Conservation (phyloP, 2,797 vertebrate genomes). For the Premnoplex brunnescens region DNA sequence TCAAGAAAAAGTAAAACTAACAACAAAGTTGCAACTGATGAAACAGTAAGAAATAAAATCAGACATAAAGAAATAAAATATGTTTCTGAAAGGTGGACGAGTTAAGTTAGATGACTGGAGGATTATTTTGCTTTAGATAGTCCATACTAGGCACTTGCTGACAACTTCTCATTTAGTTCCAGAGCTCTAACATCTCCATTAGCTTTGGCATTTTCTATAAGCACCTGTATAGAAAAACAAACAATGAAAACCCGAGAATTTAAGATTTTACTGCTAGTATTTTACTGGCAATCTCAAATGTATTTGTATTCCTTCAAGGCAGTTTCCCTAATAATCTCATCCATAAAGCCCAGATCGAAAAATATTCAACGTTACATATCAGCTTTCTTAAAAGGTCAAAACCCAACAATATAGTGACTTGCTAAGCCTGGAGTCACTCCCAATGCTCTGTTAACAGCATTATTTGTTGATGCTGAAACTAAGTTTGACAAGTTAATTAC, state of each 20-base stretch:
- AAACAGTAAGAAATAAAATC: not conserved
- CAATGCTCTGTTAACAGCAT: not conserved
- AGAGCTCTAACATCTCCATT: constrained; percentile 82
- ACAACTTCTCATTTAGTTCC: constrained; percentile 83
- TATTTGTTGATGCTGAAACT: not conserved
- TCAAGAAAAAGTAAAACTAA: not conserved
- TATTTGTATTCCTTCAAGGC: not conserved
- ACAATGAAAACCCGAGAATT: not conserved
- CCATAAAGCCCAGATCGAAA: not conserved
- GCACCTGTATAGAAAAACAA: constrained; percentile 69
- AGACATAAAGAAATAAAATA: not conserved
- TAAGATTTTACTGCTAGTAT: not conserved
- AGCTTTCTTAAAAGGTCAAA: not conserved
- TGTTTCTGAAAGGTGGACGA: not conserved
- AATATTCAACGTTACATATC: not conserved
- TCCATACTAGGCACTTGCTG: constrained; percentile 63
- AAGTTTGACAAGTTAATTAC: not conserved
- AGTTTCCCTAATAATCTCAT: not conserved
- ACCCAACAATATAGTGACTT: no score
- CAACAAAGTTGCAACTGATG: not conserved
- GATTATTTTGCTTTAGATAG: not conserved
- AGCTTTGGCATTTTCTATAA: constrained; percentile 85
- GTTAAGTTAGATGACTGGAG: not conserved
- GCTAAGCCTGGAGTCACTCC: not conserved
- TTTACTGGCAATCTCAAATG: not conserved